phyloP scores from a whole-genome alignment of 2,797 vertebrate species.

The Helarctos malayanus region DNA sequence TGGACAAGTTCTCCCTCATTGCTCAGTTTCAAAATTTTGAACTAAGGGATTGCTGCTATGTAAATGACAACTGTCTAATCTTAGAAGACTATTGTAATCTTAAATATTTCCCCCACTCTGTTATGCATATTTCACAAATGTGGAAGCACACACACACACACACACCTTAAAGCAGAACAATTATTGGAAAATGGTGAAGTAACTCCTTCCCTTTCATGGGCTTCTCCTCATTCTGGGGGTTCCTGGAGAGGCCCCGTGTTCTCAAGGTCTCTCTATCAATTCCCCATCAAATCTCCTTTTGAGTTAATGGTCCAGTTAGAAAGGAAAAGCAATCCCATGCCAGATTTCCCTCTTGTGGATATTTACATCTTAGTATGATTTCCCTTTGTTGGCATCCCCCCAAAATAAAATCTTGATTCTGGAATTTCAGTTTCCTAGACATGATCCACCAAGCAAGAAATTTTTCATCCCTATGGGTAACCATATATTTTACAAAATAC shows the following conservation, averaged over 20 bases:
- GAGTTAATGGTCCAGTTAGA: neutral
- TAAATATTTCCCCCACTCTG: neutral
- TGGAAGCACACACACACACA: neutral
- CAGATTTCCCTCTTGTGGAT: neutral
- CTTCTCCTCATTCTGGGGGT: neutral
- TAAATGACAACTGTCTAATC: neutral
- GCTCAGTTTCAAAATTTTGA: neutral
- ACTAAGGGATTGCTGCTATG: neutral
- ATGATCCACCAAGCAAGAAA: neutral
- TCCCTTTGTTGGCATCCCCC: neutral
- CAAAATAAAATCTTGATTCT: neutral
- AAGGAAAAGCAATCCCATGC: neutral
- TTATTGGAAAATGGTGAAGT: neutral
- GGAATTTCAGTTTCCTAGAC: neutral
- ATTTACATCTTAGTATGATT: neutral
- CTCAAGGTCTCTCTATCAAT: neutral
- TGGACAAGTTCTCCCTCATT: neutral
- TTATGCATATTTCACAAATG: neutral
- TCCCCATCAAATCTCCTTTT: neutral
- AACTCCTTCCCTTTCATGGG: neutral
- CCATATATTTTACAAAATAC: neutral
- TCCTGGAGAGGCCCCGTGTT: neutral
- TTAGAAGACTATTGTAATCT: neutral
- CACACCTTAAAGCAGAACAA: neutral
- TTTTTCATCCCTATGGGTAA: neutral